These are phyloP conservation scores for Pipra filicauda DNA, from an alignment of 2,113 vertebrate genomes.

Conservation along the genomic window DNA sequence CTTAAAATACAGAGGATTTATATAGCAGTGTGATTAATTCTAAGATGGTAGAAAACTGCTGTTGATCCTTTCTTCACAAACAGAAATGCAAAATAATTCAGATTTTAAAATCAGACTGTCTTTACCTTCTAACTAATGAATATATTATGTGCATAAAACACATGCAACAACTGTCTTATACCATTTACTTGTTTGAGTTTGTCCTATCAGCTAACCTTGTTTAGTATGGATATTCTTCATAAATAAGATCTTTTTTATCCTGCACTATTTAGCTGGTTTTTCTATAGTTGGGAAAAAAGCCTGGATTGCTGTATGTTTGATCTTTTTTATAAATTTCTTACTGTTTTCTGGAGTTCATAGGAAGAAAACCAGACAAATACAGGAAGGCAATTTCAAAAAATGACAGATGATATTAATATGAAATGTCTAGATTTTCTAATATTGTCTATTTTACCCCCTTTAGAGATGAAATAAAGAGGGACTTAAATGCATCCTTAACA, in stretches of 20 bases:
- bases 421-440: background rate
- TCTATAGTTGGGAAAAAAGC: background rate
- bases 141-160: background rate
- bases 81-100: background rate
- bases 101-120: background rate
- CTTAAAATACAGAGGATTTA: slow-evolving; percentile 22
- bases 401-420: background rate
- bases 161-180: background rate
- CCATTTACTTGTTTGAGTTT: background rate
- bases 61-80: slow-evolving; percentile 1
- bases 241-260: background rate
- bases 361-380: background rate
- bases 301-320: background rate
- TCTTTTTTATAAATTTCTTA: background rate
- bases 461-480: background rate
- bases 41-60: background rate
- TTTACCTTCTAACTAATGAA: background rate
- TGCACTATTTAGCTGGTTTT: background rate
- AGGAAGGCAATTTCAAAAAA: background rate
- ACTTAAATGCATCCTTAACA: background rate
- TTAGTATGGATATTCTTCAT: background rate
- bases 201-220: background rate
- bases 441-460: background rate
- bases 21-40: slow-evolving; percentile 28
- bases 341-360: background rate